A percentile compares a stretch with the other conserved stretches of the same genome.
Evolutionary conservation across 1,140 invertebrate genomes (phyloP).

Genomic region (Drosophila chauvacae): DNA sequence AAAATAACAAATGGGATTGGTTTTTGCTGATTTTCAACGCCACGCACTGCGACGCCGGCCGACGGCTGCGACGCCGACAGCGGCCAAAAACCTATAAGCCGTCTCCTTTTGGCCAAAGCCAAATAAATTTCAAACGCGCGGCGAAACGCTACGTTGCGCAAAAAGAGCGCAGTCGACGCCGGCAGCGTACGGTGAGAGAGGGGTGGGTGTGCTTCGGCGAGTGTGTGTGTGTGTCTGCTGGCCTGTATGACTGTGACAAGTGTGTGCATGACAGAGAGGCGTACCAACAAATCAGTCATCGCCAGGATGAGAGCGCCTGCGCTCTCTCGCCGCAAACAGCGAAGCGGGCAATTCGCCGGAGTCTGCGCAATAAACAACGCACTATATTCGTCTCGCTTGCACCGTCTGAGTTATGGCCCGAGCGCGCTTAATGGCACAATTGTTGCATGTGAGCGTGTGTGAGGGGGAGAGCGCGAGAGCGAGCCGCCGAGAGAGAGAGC

Average conservation of each 20-base stretch:
- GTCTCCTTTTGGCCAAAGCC: slow-evolving; percentile 84
- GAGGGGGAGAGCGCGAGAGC: slow-evolving; percentile 32
- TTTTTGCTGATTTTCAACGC: slow-evolving; percentile 84
- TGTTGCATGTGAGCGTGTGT: slow-evolving; percentile 67
- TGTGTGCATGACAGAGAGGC: slow-evolving; percentile 84
- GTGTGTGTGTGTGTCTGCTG: slow-evolving; percentile 1
- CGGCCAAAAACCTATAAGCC: slow-evolving; percentile 81
- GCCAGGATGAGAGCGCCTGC: slow-evolving; percentile 63
- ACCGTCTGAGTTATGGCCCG: slow-evolving; percentile 58
- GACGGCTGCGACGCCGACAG: slow-evolving; percentile 41
- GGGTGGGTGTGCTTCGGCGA: slow-evolving; percentile 11
- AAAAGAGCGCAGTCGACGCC: slow-evolving; percentile 59
- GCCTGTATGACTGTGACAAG: slow-evolving; percentile 61
- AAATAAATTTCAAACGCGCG: slow-evolving; percentile 84
- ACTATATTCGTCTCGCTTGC: slow-evolving; percentile 38
- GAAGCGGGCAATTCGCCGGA: slow-evolving; percentile 47
- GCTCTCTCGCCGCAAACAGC: slow-evolving; percentile 44
- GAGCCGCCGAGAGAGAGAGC: slow-evolving; percentile 25
- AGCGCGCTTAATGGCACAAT: slow-evolving; percentile 81
- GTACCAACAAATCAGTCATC: slow-evolving; percentile 84
- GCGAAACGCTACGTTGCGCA: slow-evolving; percentile 65
- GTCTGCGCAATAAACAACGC: slow-evolving; percentile 37
- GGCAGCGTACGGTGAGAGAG: slow-evolving; percentile 21
- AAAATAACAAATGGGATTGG: slow-evolving; percentile 85
- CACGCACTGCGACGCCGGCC: slow-evolving; percentile 53